Base-by-base conservation (phyloP, 1,140 invertebrate species). In the Hermetia illucens region DNA sequence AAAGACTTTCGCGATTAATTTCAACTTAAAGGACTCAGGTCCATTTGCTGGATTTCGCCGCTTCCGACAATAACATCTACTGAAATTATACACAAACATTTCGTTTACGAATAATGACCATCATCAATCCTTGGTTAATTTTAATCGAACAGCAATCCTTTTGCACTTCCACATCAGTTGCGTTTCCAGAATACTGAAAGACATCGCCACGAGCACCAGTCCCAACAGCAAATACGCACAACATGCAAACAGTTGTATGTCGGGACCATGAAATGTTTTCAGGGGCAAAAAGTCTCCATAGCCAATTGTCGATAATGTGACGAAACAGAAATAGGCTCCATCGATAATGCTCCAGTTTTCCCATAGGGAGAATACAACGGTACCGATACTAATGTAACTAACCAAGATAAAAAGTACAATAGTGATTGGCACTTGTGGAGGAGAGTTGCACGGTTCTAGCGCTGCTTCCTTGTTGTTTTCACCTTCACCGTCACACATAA, bases 161-260 rank as follows among this genome's bases (percentile, higher is more conserved):
- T 71, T 72, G 63, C 79, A 83, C 49, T 79, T 77, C 43, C 73
- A 63, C 25, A 84, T 73, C 1, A 93, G 77, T 58, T 93, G 85
- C 43, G 92, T 86, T 61, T 94, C 88, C 40, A 94, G 76, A 21
- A 94, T 68, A 57, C 83, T 89, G 52, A 91, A 93, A 36, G 86
- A 85, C 86, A 91, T 93, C 2, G 89, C 87, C 45, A 94, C 78
- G 21, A 94, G 63, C 10, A 90, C 82, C 20, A 94, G 69, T 17
- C 90, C 90, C 44, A 93, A 70, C 22, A 93, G 69, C 22, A 94
- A 58, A 58, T 92, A 94, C 1, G 86, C 65, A 53, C 85, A 87
- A 58, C 83, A 87, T 9, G 80, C 77, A 20, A 89, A 75, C 41
- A 90, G 66, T 56, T 88, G 83, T 18, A 76, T 44, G 40, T 76